These are phyloP conservation scores for Thalassarche chlororhynchos DNA, from an alignment of 2,113 vertebrate species.

Conservation along the genomic window DNA sequence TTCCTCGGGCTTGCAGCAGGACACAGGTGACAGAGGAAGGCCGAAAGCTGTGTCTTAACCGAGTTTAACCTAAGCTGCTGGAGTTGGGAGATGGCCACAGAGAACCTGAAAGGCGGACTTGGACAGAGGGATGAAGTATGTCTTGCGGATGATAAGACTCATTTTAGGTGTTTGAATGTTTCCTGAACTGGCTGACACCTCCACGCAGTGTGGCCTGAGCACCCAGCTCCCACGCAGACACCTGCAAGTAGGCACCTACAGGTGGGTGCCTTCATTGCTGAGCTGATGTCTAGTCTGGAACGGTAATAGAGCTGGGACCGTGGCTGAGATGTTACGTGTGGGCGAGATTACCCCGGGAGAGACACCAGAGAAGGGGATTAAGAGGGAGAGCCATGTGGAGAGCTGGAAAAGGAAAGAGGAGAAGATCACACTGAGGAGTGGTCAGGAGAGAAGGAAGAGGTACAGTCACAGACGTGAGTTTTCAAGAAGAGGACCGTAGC, in stretches of 20 bases:
- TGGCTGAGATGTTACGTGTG: background rate
- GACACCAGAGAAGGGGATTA: background rate
- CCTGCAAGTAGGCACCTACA: background rate
- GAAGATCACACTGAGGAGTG: background rate
- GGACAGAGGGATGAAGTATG: background rate
- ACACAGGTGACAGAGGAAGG: background rate
- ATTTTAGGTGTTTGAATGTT: background rate
- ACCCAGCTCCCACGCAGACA: background rate
- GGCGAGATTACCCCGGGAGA: background rate
- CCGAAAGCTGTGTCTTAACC: background rate
- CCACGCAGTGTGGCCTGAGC: background rate
- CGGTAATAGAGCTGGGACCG: background rate
- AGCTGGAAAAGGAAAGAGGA: background rate
- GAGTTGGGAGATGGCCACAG: background rate
- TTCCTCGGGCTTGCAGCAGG: background rate
- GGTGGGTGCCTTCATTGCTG: background rate
- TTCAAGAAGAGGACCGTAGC: background rate
- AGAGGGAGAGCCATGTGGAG: background rate
- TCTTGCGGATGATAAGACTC: background rate
- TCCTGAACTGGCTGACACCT: background rate
- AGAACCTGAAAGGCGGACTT: background rate
- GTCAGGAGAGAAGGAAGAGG: background rate
- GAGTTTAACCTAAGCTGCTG: background rate
- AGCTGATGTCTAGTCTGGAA: background rate
- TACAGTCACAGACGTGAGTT: background rate